Conservation (phyloP, 2,113 vertebrate genomes). For the Periophthalmodon schlosseri region DNA sequence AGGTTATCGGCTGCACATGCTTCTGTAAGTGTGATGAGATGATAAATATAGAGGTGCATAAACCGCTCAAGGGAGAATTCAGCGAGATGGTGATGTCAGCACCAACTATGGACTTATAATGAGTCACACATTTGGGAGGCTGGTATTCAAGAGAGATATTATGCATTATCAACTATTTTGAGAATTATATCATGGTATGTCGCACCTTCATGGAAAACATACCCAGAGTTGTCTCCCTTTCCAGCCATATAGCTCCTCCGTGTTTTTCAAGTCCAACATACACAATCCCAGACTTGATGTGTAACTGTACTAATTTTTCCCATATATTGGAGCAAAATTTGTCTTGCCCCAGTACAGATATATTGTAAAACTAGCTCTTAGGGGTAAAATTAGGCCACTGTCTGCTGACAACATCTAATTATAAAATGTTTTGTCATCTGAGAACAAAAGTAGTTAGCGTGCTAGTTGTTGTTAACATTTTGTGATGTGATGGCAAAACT, state of each 20-base stretch:
- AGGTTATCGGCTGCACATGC: conserved; percentile 44
- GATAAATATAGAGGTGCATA: conserved; percentile 67
- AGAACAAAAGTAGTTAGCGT: no score
- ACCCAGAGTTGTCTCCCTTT: neutral
- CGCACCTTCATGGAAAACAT: neutral
- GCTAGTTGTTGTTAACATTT: no score
- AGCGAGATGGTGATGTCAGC: conserved; percentile 61
- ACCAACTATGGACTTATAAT: conserved; percentile 42
- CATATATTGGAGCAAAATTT: no score
- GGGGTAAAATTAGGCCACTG: no score
- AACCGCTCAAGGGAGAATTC: conserved; percentile 51
- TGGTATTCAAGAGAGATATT: conserved; percentile 40
- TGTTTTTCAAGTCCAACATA: neutral
- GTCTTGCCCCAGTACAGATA: no score
- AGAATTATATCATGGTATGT: neutral
- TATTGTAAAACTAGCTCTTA: no score
- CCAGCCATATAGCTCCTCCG: no score
- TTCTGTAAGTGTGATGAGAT: conserved; percentile 45
- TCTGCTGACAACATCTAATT: no score
- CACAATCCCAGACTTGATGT: no score
- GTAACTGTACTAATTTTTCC: no score
- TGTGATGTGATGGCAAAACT: no score
- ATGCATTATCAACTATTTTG: neutral
- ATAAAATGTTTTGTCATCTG: no score
- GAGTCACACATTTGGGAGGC: conserved; percentile 55